These are phyloP conservation scores for Eupleurogrammus muticus DNA, from an alignment of 2,797 vertebrate genomes.

Conservation along the genomic window DNA sequence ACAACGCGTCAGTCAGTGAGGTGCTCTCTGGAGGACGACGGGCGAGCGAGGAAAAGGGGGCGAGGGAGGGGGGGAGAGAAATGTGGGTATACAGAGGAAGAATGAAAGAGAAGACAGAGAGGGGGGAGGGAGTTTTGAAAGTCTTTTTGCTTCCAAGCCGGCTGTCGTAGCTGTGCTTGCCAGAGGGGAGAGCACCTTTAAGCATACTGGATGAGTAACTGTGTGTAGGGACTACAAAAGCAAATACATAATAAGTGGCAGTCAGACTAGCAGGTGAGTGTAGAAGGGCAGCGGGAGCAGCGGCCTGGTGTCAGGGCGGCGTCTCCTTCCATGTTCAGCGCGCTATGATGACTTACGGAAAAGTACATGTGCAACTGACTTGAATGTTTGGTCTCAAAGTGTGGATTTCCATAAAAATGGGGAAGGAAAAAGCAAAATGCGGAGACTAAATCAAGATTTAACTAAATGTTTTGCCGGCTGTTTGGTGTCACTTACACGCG, in stretches of 20 bases:
- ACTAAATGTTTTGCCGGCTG: slow-evolving; percentile 39
- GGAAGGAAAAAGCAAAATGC: slow-evolving; percentile 26
- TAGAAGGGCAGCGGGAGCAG: slow-evolving; percentile 55
- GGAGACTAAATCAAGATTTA: slow-evolving; percentile 26
- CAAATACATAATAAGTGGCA: slow-evolving; percentile 76
- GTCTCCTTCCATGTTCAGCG: slow-evolving; percentile 29
- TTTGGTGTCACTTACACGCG: background rate
- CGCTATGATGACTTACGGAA: slow-evolving; percentile 49
- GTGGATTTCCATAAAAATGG: slow-evolving; percentile 62
- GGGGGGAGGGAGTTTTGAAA: slow-evolving; percentile 75
- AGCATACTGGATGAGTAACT: slow-evolving; percentile 81
- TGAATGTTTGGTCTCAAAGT: slow-evolving; percentile 30
- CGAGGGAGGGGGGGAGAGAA: slow-evolving; percentile 4
- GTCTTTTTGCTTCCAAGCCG: slow-evolving; percentile 77
- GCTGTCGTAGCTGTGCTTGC: slow-evolving; percentile 82
- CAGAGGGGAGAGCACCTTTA: slow-evolving; percentile 83
- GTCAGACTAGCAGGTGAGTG: slow-evolving; percentile 62
- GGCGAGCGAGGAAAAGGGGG: slow-evolving; percentile 27
- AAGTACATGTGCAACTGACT: slow-evolving; percentile 29
- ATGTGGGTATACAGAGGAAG: slow-evolving; percentile 62
- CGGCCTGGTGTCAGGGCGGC: slow-evolving; percentile 30
- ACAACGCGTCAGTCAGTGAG: slow-evolving; percentile 81
- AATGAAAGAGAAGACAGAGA: slow-evolving; percentile 57
- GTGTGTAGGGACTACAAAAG: slow-evolving; percentile 81
- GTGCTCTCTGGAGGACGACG: slow-evolving; percentile 76